A percentile compares a stretch with the other conserved stretches of the same genome.
phyloP scores from a whole-genome alignment of 92 coral and sea anemone genomes.

The Parazoanthus atlanticus region DNA sequence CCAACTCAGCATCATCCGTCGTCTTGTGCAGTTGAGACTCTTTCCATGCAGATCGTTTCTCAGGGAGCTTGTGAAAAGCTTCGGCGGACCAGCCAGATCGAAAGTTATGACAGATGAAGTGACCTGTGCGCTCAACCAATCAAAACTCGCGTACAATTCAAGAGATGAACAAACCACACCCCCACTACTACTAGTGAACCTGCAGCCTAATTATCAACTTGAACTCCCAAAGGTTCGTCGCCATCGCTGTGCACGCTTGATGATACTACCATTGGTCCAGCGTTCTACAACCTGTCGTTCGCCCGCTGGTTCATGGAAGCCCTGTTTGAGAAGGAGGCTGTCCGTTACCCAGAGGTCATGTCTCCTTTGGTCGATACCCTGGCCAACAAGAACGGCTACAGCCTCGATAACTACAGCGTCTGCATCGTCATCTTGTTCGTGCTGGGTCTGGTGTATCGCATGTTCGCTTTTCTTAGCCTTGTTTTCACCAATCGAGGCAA shows the following conservation, averaged over 20 bases:
- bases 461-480: slow-evolving; percentile 74
- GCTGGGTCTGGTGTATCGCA: slow-evolving; percentile 67
- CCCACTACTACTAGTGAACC: too few relatives aligned
- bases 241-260: slow-evolving; percentile 80
- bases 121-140: neutral
- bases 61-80: slow-evolving; percentile 6
- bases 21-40: neutral
- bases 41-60: neutral
- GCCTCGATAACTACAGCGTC: slow-evolving; percentile 65
- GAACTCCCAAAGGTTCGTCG: slow-evolving; percentile 60
- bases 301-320: slow-evolving; percentile 91
- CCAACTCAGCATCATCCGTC: neutral
- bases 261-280: slow-evolving; percentile 65
- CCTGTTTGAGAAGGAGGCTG: slow-evolving; percentile 86
- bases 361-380: slow-evolving; percentile 50
- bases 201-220: neutral
- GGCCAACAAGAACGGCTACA: slow-evolving; percentile 73
- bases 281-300: slow-evolving; percentile 77
- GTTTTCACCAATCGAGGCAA: slow-evolving; percentile 86
- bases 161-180: too few relatives aligned
- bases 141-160: too few relatives aligned
- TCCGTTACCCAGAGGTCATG: slow-evolving; percentile 70
- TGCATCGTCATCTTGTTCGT: slow-evolving; percentile 69
- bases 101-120: neutral
- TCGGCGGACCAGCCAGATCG: slow-evolving; percentile 6